phyloP scores from a whole-genome alignment of 1,140 invertebrate genomes.

The Drosophila suzukii region DNA sequence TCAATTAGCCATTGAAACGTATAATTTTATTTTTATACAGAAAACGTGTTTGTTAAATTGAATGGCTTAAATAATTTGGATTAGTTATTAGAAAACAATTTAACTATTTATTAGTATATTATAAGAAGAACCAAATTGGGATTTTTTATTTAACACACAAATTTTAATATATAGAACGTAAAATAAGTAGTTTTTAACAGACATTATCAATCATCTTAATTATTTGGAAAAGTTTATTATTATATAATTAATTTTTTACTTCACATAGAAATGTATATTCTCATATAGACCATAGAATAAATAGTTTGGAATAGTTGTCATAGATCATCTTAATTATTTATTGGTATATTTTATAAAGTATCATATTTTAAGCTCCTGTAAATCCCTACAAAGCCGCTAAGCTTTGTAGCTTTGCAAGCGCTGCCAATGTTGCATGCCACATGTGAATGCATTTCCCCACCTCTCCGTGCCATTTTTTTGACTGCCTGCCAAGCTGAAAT shows the following conservation, averaged over 20 bases:
- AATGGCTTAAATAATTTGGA: neutral
- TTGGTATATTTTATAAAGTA: neutral
- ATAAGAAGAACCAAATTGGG: neutral
- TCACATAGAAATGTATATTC: neutral
- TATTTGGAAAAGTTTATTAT: too few species aligned
- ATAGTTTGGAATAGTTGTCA: too few species aligned
- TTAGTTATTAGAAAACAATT: neutral
- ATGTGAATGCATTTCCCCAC: constrained; percentile 57
- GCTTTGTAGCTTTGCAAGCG: too few species aligned
- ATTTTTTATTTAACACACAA: too few species aligned
- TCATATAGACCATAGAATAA: too few species aligned
- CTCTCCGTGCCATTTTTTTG: constrained; percentile 44
- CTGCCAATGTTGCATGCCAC: constrained; percentile 65
- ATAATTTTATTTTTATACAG: neutral
- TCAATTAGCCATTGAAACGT: neutral
- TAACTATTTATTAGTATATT: too few species aligned
- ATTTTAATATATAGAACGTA: too few species aligned
- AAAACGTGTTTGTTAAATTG: neutral
- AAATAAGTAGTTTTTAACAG: too few species aligned
- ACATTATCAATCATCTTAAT: too few species aligned
- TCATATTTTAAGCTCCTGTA: neutral
- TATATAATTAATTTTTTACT: too few species aligned
- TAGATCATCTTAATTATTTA: neutral
- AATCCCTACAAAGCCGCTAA: neutral
- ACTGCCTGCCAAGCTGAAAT: constrained; percentile 64